Base-by-base conservation (phyloP, 2,888 invertebrate genomes). In the Drosophila histrio region DNA sequence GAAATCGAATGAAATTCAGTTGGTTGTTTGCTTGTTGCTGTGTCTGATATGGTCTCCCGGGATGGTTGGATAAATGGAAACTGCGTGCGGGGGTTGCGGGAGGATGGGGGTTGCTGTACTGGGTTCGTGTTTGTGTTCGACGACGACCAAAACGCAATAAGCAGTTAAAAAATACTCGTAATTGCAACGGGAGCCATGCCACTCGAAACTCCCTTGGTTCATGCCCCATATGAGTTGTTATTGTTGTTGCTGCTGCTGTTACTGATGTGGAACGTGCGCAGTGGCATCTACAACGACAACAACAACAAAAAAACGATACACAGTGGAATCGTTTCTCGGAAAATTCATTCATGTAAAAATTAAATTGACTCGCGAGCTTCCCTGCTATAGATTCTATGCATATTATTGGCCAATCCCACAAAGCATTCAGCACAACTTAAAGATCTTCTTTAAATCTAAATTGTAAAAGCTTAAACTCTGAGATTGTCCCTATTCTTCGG, bases 151-250 rank as follows among this genome's bases (percentile, higher is more conserved):
- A 73, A 79, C 84, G 87, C 87, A 88, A 88, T 88, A 88, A 87
- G 88, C 88, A 87, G 88, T 87, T 86, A 88, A 88, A 87, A 82
- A 84, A 78, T 88, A 80, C 88, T 77, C 85, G 87, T 84, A 84
- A 84, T 84, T 87, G 84, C 82, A 81, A 67, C 78, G 80, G 80
- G 77, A 69, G 62, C 72, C 63, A 65, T 72, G 53, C 68, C 67
- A 74, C 75, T 62, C 46, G 68, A 70, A 84, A 76, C 68, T 58
- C 70, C 67, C 72, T 72, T 74, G 69, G 67, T 65, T 76, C 76
- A 80, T 76, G 86, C 73, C 70, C 77, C 86, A 83, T 79, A 86
- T 83, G 86, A 86, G 83, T 70, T 72, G 77, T 60, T 72, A 58
- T 80, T 83, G 83, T 70, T 79, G 69, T 28, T 59, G 76, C 50